A percentile compares a stretch with the other conserved stretches of the same genome.
phyloP scores from a whole-genome alignment of 2,113 vertebrate species.

The Dendrocopos noguchii region DNA sequence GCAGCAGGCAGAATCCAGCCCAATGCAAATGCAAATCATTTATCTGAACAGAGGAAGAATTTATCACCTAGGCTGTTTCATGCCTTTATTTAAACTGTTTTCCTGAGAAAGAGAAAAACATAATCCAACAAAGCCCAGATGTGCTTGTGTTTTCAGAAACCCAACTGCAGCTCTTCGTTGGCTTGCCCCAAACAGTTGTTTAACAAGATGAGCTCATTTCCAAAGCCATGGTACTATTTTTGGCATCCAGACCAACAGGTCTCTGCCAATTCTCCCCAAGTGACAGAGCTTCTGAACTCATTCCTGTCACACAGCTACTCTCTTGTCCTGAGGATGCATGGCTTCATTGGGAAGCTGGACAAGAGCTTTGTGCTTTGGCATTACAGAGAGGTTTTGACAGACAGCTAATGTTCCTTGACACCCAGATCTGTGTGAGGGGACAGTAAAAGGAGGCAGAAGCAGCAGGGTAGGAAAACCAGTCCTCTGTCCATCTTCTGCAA shows the following conservation, averaged over 20 bases:
- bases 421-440: not conserved
- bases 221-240: conserved; percentile 7
- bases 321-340: not conserved
- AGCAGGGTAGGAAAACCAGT: not conserved
- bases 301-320: not conserved
- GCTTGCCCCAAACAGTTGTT: not conserved
- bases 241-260: not conserved
- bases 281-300: not conserved
- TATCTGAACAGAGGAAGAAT: not conserved
- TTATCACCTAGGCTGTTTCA: not conserved
- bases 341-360: not conserved
- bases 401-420: not conserved
- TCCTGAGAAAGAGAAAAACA: not conserved
- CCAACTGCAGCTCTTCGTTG: not conserved
- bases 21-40: not conserved
- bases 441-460: not conserved
- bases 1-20: not conserved
- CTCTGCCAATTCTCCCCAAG: not conserved
- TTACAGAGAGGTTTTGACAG: not conserved
- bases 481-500: not conserved
- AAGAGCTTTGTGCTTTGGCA: not conserved
- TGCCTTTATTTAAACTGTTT: conserved; percentile 13
- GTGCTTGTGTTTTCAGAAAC: not conserved
- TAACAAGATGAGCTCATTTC: conserved; percentile 10
- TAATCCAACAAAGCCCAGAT: not conserved